phyloP scores from a whole-genome alignment of 64 coral and sea anemone species.

The Cladopsammia gracilis region DNA sequence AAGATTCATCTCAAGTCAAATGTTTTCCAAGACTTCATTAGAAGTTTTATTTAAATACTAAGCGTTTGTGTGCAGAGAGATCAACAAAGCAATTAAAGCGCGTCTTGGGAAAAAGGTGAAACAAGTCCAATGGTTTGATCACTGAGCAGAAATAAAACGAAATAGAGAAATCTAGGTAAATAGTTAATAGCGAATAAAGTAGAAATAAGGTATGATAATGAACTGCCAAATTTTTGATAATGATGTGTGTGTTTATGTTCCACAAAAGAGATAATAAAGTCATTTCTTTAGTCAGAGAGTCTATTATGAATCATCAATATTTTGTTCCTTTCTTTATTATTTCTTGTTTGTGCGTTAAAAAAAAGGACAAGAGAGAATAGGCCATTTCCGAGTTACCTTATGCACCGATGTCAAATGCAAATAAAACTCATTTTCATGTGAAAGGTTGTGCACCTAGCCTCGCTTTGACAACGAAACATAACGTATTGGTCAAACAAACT shows the following conservation, averaged over 20 bases:
- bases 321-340: conserved; percentile 12
- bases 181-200: neutral
- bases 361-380: too few species aligned
- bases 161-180: neutral
- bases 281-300: neutral
- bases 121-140: neutral
- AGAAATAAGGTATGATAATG: neutral
- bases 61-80: neutral
- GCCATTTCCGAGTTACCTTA: too few species aligned
- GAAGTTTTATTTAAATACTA: neutral
- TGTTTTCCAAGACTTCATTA: neutral
- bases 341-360: neutral
- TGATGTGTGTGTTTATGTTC: neutral
- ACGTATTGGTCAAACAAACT: too few species aligned
- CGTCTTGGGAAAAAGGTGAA: neutral
- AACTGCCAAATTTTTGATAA: neutral
- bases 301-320: conserved; percentile 20
- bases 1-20: too few species aligned
- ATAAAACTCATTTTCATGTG: too few species aligned
- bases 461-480: too few species aligned
- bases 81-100: neutral
- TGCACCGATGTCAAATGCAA: too few species aligned
- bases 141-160: neutral
- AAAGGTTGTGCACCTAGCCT: too few species aligned
- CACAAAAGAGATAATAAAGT: neutral